phyloP scores from a whole-genome alignment of 92 coral and sea anemone genomes.

The Zoanthus sansibaricus region DNA sequence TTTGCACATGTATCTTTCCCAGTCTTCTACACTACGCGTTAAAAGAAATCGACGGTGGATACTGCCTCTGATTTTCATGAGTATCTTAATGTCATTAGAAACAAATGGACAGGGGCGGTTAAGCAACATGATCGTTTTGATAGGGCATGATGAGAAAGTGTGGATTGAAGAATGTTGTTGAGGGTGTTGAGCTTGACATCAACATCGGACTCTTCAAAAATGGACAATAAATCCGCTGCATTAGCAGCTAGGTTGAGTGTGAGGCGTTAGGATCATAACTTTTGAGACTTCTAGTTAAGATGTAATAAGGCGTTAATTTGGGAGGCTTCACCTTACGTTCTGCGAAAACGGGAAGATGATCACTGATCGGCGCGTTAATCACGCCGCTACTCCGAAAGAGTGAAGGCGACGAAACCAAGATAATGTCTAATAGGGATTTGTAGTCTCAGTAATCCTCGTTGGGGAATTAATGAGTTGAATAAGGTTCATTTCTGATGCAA shows the following conservation, averaged over 20 bases:
- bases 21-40: slow-evolving; percentile 47
- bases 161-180: slow-evolving; percentile 53
- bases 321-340: slow-evolving; percentile 37
- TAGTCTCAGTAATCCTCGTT: slow-evolving; percentile 62
- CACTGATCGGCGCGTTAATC: no score
- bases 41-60: slow-evolving; percentile 54
- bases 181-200: slow-evolving; percentile 53
- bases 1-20: slow-evolving; percentile 33
- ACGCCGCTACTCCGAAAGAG: no score
- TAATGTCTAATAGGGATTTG: no score
- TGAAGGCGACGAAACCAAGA: no score
- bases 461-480: slow-evolving; percentile 64
- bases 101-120: slow-evolving; percentile 70
- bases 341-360: slow-evolving; percentile 43
- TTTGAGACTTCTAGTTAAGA: no score
- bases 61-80: slow-evolving; percentile 49
- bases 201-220: slow-evolving; percentile 38
- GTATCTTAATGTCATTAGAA: slow-evolving; percentile 51
- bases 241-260: slow-evolving; percentile 45
- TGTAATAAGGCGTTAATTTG: no score
- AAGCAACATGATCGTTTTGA: slow-evolving; percentile 53
- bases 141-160: slow-evolving; percentile 52
- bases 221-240: slow-evolving; percentile 31
- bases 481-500: slow-evolving; percentile 62
- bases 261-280: background rate